Conservation (phyloP, 2,888 invertebrate species). For the Brachypalpus laphriformis region DNA sequence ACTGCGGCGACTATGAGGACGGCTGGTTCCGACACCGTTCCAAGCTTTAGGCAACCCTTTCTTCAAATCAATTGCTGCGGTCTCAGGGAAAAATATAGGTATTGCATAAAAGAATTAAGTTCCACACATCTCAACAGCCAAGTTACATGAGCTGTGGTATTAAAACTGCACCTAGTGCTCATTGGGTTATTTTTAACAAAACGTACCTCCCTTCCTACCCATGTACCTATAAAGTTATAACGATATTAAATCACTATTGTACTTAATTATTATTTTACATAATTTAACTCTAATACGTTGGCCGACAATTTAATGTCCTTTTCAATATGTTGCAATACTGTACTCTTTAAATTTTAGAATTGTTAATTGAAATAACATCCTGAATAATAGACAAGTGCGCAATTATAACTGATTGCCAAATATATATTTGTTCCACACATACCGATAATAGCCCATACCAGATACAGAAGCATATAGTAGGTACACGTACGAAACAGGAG, state of each 20-base stretch:
- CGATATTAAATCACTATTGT: not conserved
- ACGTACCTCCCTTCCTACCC: no score
- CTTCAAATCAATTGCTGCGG: no score
- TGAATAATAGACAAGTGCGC: conserved; percentile 68
- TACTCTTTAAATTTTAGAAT: conserved; percentile 2
- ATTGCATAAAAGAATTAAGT: no score
- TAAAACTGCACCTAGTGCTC: no score
- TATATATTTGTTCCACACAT: conserved; percentile 14
- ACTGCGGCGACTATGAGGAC: no score
- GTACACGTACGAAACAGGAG: conserved; percentile 35
- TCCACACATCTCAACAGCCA: no score
- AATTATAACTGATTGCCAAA: conserved; percentile 72
- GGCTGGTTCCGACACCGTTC: no score
- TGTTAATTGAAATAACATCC: conserved; percentile 71
- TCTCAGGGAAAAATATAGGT: no score
- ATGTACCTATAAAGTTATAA: not conserved
- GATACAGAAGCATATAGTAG: not conserved
- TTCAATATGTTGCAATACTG: conserved; percentile 6
- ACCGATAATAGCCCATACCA: not conserved
- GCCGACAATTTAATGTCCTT: not conserved
- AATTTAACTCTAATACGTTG: no score
- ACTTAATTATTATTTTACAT: not conserved
- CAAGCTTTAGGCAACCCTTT: no score
- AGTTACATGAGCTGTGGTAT: no score
- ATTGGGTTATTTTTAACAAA: no score